Percentiles rank a stretch among this genome's conserved stretches.
phyloP scores from a whole-genome alignment of 2,797 vertebrate species.

The Mormyrus hasselquistii region DNA sequence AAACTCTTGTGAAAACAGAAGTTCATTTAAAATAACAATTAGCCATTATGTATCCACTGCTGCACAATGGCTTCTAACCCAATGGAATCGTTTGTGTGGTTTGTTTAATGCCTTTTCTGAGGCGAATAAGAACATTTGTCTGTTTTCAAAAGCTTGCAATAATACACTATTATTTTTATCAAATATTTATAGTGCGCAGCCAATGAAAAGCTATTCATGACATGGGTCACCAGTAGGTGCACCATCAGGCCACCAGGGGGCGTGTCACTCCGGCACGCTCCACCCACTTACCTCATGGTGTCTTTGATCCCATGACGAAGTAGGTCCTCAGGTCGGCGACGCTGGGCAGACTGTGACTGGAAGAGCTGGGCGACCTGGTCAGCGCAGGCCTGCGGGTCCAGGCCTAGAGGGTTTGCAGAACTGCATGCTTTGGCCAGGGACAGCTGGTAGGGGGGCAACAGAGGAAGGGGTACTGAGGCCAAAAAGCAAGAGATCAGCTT shows the following conservation, averaged over 20 bases:
- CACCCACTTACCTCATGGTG: conserved; percentile 80
- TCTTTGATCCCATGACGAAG: conserved; percentile 83
- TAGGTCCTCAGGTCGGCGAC: conserved; percentile 58
- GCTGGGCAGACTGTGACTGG: conserved; percentile 58
- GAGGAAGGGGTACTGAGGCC: conserved; percentile 7
- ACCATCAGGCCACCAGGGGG: neutral
- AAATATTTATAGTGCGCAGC: neutral
- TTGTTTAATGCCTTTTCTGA: neutral
- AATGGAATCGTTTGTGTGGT: neutral
- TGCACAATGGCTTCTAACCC: neutral
- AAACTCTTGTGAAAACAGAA: neutral
- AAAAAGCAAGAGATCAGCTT: neutral
- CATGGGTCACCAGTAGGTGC: neutral
- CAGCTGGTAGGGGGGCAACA: conserved; percentile 55
- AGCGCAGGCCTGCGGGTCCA: conserved; percentile 66
- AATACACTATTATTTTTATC: neutral
- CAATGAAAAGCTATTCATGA: neutral
- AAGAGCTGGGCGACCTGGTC: conserved; percentile 81
- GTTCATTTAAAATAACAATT: neutral
- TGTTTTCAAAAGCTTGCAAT: neutral
- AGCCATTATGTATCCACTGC: neutral
- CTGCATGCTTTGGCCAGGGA: conserved; percentile 83
- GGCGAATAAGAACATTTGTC: neutral
- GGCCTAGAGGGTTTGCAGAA: conserved; percentile 70
- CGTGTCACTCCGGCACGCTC: neutral